Percentiles rank a stretch among this genome's conserved stretches.
Conservation (phyloP, 2,797 vertebrate species). For the Nannoperca obscura region DNA sequence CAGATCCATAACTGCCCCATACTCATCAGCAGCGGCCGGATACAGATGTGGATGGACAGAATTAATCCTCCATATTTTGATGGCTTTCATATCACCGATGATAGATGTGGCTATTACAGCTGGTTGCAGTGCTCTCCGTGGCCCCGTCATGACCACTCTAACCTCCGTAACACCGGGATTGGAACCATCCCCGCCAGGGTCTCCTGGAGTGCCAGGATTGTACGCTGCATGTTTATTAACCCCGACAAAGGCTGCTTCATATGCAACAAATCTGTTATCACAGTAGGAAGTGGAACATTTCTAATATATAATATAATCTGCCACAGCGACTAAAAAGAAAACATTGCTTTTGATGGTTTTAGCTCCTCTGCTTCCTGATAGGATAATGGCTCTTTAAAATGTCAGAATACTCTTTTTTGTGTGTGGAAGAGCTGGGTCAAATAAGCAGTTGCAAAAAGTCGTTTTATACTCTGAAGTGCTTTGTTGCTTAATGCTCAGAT, state of each 20-base stretch:
- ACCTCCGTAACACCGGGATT: slow-evolving; percentile 54
- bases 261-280: slow-evolving; percentile 31
- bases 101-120: slow-evolving; percentile 72
- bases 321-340: not conserved
- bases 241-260: slow-evolving; percentile 30
- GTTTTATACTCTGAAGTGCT: slow-evolving; percentile 52
- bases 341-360: slow-evolving; percentile 9
- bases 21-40: slow-evolving; percentile 62
- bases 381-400: slow-evolving; percentile 33
- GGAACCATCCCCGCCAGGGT: slow-evolving; percentile 33
- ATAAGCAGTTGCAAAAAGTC: slow-evolving; percentile 35
- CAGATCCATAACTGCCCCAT: slow-evolving; percentile 71
- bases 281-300: slow-evolving; percentile 15
- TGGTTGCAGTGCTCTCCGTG: slow-evolving; percentile 57
- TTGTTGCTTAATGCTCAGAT: slow-evolving; percentile 53
- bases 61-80: slow-evolving; percentile 76
- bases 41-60: slow-evolving; percentile 71
- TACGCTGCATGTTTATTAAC: slow-evolving; percentile 40
- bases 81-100: slow-evolving; percentile 69
- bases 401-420: slow-evolving; percentile 18
- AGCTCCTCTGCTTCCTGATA: slow-evolving; percentile 3
- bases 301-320: slow-evolving; percentile 3
- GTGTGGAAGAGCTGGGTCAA: slow-evolving; percentile 21
- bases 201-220: slow-evolving; percentile 9
- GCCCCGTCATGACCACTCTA: slow-evolving; percentile 64